phyloP scores from a whole-genome alignment of 2,113 vertebrate species.

The Guaruba guarouba region DNA sequence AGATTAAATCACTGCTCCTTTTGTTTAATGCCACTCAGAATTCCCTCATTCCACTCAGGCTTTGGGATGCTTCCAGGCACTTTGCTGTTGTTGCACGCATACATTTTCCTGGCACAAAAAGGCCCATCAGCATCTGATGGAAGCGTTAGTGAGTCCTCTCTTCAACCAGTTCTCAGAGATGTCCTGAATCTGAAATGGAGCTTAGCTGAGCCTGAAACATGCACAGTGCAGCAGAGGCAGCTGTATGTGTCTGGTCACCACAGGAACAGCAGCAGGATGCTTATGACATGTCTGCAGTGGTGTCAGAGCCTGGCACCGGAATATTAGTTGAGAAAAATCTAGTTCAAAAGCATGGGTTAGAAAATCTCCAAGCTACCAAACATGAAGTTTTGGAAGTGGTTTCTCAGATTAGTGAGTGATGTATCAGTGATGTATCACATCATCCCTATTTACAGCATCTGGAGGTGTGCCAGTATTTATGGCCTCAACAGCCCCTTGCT shows the following conservation, averaged over 20 bases:
- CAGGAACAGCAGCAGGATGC: not conserved
- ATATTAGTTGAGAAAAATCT: not conserved
- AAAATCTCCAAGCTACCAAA: not conserved
- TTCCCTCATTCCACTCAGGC: conserved; percentile 45
- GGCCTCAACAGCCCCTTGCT: not conserved
- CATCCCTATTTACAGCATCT: not conserved
- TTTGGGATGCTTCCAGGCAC: conserved; percentile 54
- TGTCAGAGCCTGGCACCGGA: not conserved
- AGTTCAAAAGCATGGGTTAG: not conserved
- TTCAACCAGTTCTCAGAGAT: not conserved
- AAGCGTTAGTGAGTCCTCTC: not conserved
- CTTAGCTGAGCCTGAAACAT: not conserved
- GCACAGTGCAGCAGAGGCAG: not conserved
- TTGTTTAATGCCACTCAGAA: conserved; percentile 51
- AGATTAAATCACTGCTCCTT: conserved; percentile 57
- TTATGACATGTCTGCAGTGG: not conserved
- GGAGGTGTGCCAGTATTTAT: accelerated
- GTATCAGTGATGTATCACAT: not conserved
- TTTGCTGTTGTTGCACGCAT: conserved; percentile 43
- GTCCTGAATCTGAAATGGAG: not conserved
- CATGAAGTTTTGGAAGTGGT: not conserved
- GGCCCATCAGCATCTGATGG: conserved; percentile 29
- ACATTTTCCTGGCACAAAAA: conserved; percentile 50
- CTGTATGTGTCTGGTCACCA: not conserved
- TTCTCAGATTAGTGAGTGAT: not conserved